Percentiles rank a stretch among this genome's conserved stretches.
phyloP scores from a whole-genome alignment of 1,140 invertebrate genomes.

The Rhopalosiphum maidis region DNA sequence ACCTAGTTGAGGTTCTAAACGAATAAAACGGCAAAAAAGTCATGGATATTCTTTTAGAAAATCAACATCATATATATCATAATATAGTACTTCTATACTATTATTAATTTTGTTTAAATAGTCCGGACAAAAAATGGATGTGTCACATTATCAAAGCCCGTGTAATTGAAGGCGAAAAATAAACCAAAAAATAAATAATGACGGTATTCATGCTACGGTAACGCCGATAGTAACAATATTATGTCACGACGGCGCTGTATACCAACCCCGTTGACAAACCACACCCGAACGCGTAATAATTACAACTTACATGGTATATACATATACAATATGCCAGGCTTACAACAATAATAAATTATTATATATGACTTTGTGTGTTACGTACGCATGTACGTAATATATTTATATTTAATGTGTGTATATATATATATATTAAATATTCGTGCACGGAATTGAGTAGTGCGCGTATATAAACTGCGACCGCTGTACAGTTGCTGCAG shows the following conservation, averaged over 20 bases:
- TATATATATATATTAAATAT: background rate
- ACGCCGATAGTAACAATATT: background rate
- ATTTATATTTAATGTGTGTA: background rate
- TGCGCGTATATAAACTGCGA: background rate
- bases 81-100: no score
- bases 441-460: background rate
- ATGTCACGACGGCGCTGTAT: background rate
- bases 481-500: background rate
- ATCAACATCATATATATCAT: no score
- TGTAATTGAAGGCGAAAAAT: background rate
- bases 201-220: background rate
- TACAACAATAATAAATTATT: background rate
- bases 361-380: background rate
- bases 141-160: background rate
- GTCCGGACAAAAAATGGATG: background rate
- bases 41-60: no score
- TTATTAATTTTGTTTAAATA: background rate
- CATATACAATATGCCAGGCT: background rate
- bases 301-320: no score
- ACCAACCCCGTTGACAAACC: background rate
- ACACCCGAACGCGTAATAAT: background rate
- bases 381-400: background rate
- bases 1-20: background rate
- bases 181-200: background rate
- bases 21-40: background rate